phyloP scores from a whole-genome alignment of 2,888 invertebrate genomes.

The Rhopalosiphum nymphaeae region DNA sequence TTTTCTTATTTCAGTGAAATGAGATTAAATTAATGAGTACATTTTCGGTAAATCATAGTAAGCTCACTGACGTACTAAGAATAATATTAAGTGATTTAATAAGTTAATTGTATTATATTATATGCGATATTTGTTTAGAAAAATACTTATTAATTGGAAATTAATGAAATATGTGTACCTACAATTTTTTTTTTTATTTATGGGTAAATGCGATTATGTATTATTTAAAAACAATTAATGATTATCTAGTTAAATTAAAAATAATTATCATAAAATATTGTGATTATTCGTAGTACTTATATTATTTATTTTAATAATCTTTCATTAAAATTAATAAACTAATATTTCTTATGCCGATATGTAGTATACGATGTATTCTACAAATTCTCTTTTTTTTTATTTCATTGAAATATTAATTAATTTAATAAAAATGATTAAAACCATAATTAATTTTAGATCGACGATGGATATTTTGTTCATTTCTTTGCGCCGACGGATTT shows the following conservation, averaged over 20 bases:
- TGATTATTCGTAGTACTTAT: no score
- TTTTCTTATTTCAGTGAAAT: not conserved
- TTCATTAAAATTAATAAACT: not conserved
- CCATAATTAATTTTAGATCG: conserved; percentile 71
- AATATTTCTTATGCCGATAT: not conserved
- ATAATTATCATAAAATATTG: no score
- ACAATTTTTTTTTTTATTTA: not conserved
- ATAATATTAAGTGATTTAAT: not conserved
- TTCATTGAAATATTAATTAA: not conserved
- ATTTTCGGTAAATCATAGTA: not conserved
- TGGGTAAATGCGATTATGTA: not conserved
- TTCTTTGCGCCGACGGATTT: conserved; percentile 79
- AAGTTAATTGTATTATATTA: not conserved
- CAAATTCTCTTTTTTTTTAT: not conserved
- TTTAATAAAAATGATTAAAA: no score
- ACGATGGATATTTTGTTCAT: conserved; percentile 82
- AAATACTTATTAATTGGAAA: not conserved
- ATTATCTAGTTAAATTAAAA: no score
- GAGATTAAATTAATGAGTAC: not conserved
- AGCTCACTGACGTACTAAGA: not conserved
- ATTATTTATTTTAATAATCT: not conserved
- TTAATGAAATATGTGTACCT: not conserved
- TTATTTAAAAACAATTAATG: not conserved
- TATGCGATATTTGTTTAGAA: not conserved
- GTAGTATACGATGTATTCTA: not conserved